Percentiles rank a stretch among this genome's conserved stretches.
phyloP scores from a whole-genome alignment of 2,797 vertebrate genomes.

The Bryconaethiops microstoma region DNA sequence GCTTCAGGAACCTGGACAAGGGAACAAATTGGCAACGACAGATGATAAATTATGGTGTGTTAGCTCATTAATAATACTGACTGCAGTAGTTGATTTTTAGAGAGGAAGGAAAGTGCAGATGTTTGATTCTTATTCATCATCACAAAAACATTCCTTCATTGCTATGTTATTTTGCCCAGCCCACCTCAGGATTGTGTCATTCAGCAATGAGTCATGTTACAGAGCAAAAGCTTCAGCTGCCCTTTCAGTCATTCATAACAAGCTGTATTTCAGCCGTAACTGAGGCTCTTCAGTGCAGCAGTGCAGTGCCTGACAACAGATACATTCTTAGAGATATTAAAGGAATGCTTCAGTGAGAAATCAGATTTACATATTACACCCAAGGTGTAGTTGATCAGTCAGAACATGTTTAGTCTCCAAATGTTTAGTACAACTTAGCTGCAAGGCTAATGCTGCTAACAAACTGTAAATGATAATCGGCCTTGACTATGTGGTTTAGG shows the following conservation, averaged over 20 bases:
- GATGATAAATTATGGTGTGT: slow-evolving; percentile 16
- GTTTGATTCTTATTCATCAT: not conserved
- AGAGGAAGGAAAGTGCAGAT: slow-evolving; percentile 7
- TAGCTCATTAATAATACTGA: slow-evolving; percentile 17
- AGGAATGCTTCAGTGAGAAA: no score
- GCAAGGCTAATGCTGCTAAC: no score
- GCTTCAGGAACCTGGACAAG: slow-evolving; percentile 10
- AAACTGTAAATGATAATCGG: no score
- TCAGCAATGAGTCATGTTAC: slow-evolving; percentile 15
- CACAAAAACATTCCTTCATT: not conserved
- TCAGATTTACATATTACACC: no score
- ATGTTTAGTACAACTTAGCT: no score
- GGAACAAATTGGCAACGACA: slow-evolving; percentile 23
- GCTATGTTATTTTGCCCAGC: not conserved
- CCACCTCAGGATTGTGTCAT: slow-evolving; percentile 3
- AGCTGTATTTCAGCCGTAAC: not conserved
- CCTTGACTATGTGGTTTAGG: no score
- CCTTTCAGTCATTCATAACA: slow-evolving; percentile 18
- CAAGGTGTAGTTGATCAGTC: no score
- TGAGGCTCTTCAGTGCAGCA: not conserved
- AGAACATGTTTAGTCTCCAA: not conserved
- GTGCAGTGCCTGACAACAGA: not conserved
- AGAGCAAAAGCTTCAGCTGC: slow-evolving; percentile 9
- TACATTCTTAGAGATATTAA: not conserved
- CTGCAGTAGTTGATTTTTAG: slow-evolving; percentile 20